Evolutionary conservation across 2,113 vertebrate species (phyloP), one percentile per base, ranked within the genome.

Genomic region (Loxodonta africana): DNA sequence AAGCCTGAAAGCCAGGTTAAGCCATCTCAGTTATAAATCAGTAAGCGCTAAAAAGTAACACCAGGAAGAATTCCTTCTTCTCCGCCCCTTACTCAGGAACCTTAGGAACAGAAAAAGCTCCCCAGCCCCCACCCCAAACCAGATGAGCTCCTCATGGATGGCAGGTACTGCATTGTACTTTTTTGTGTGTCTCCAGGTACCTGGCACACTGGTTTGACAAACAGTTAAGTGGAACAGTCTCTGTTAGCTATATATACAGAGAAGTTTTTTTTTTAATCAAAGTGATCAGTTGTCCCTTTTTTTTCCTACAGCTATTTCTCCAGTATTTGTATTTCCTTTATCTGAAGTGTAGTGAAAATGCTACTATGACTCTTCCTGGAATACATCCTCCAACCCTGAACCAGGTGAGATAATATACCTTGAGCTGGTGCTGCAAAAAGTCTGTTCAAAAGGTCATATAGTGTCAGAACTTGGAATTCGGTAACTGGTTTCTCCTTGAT

Each of bases 291-390:
- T 96, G 77, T 57, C 93, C 57, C 63, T 23, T 97, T 92, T 73
- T 30, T 73, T 5, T 10, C 88, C 92, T 10, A 12, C 60, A 99
- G 99, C 98, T 99, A 0, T 99, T 99, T 97, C 99, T 99, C 21
- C 98, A 98, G 96, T 99, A 99, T 98, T 98, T 99, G 21, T 98
- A 99, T 92, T 99, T 99, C 97, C 98, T 99, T 83, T 99, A 99
- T 95, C 91, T 99, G 80, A 99, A 99, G 93, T 99, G 98, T 96
- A 99, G 98, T 96, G 98, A 99, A 89, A 99, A 99, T 71, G 96
- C 98, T 33, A 96, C 98, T 71, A 96, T 98, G 90, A 97, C 98
- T 90, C 98, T 98, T 88, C 98, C 99, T 1, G 98, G 98, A 88
- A 77, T 94, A 14, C 97, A 97, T 88, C 98, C 98, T 90, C 99